These are phyloP conservation scores for Cuculus canorus DNA, from an alignment of 2,797 vertebrate genomes.

Conservation along the genomic window DNA sequence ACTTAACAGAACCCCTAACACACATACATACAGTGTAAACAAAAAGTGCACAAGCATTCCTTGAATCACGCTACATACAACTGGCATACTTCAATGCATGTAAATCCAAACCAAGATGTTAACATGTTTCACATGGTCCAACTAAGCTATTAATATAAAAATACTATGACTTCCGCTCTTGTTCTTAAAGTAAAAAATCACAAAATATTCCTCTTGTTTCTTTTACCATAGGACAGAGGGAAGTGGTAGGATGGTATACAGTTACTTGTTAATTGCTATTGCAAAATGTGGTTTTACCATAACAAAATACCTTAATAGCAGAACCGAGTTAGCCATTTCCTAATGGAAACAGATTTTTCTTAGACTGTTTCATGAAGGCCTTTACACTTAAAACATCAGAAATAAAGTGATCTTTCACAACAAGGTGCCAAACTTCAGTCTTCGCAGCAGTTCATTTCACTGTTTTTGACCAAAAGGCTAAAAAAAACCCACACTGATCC, in stretches of 20 bases:
- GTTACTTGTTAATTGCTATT: background rate
- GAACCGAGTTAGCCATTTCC: background rate
- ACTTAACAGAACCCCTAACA: background rate
- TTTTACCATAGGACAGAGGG: background rate
- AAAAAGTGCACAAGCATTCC: background rate
- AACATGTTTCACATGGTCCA: background rate
- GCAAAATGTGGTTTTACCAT: background rate
- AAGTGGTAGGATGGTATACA: background rate
- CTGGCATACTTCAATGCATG: background rate
- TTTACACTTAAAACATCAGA: background rate
- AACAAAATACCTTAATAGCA: background rate
- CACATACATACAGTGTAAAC: background rate
- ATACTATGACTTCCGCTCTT: background rate
- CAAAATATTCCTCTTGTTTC: background rate
- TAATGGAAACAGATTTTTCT: background rate
- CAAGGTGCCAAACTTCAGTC: background rate
- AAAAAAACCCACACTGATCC: background rate
- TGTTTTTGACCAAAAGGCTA: conserved; percentile 5
- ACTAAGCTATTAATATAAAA: background rate
- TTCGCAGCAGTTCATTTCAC: background rate
- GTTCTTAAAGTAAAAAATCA: background rate
- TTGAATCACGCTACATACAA: background rate
- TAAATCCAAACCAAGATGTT: background rate
- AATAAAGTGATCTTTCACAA: background rate
- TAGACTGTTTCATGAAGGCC: background rate